Evolutionary conservation across 2,797 vertebrate species (phyloP).

Genomic region (Momotus momota): DNA sequence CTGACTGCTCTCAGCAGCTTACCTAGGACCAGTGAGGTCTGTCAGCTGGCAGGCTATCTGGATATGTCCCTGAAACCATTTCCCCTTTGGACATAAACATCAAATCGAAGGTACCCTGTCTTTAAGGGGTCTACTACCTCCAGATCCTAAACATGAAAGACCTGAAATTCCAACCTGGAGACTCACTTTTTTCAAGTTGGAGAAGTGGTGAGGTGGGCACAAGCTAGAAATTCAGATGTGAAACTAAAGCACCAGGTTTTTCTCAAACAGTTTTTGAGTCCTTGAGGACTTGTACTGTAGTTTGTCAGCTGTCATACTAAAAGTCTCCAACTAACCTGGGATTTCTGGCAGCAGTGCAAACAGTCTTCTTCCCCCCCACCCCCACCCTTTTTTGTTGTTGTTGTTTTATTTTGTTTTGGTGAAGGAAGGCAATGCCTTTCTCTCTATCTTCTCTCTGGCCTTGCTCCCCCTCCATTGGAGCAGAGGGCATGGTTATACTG

Average conservation of each 20-base stretch:
- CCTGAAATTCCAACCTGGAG: background rate
- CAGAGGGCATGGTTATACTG: background rate
- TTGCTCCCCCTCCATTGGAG: background rate
- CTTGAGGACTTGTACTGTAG: background rate
- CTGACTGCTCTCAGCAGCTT: background rate
- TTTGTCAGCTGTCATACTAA: background rate
- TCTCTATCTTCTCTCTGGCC: background rate
- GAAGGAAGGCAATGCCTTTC: background rate
- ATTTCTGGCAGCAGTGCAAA: background rate
- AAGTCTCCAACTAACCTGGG: background rate
- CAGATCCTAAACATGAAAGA: background rate
- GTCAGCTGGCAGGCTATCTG: background rate
- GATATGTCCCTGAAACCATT: background rate
- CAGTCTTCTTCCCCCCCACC: background rate
- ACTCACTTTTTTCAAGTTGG: background rate
- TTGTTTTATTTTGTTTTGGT: no score
- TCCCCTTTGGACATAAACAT: background rate
- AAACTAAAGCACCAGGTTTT: background rate
- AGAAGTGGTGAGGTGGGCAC: background rate
- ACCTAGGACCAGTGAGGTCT: background rate
- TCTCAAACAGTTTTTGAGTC: background rate
- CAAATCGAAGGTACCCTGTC: background rate
- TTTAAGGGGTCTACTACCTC: background rate
- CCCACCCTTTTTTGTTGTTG: no score
- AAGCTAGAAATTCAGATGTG: background rate